Percentiles rank a stretch among this genome's conserved stretches.
phyloP scores from a whole-genome alignment of 2,888 invertebrate species.

The Dione vanillae region DNA sequence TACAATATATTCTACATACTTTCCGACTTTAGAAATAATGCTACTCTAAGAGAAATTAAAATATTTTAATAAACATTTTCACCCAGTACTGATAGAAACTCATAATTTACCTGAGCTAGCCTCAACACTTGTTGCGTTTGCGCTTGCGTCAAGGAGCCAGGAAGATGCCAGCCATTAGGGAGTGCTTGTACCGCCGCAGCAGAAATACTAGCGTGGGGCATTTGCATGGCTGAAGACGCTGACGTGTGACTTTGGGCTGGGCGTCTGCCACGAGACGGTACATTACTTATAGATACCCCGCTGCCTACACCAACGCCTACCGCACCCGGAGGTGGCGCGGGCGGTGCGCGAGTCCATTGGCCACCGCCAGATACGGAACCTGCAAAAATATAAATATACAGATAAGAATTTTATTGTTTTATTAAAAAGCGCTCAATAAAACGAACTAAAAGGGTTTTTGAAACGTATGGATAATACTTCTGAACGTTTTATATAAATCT shows the following conservation, averaged over 20 bases:
- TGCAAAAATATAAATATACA: slow-evolving; percentile 44
- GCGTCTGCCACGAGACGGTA: slow-evolving; percentile 67
- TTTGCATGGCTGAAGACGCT: slow-evolving; percentile 67
- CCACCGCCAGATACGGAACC: slow-evolving; percentile 82
- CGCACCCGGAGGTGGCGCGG: slow-evolving; percentile 86
- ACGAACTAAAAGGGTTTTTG: too few relatives aligned
- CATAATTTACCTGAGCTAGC: slow-evolving; percentile 71
- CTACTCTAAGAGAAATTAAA: too few relatives aligned
- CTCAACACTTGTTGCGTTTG: slow-evolving; percentile 81
- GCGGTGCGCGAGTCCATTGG: slow-evolving; percentile 91
- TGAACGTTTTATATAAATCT: too few relatives aligned
- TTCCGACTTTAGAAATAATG: too few relatives aligned
- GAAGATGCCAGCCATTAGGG: slow-evolving; percentile 69
- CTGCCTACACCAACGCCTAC: slow-evolving; percentile 58
- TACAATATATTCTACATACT: too few relatives aligned
- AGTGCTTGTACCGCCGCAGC: slow-evolving; percentile 77
- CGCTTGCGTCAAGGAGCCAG: slow-evolving; percentile 71
- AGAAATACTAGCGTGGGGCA: slow-evolving; percentile 71
- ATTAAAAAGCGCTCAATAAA: too few relatives aligned
- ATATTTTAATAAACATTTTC: too few relatives aligned
- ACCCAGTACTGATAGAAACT: too few relatives aligned
- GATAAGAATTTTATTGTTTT: not conserved
- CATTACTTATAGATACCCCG: slow-evolving; percentile 55
- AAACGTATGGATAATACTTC: too few relatives aligned
- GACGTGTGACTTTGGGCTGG: slow-evolving; percentile 65